Evolutionary conservation across 2,113 vertebrate genomes (phyloP).

Genomic region (Cynocephalus volans): DNA sequence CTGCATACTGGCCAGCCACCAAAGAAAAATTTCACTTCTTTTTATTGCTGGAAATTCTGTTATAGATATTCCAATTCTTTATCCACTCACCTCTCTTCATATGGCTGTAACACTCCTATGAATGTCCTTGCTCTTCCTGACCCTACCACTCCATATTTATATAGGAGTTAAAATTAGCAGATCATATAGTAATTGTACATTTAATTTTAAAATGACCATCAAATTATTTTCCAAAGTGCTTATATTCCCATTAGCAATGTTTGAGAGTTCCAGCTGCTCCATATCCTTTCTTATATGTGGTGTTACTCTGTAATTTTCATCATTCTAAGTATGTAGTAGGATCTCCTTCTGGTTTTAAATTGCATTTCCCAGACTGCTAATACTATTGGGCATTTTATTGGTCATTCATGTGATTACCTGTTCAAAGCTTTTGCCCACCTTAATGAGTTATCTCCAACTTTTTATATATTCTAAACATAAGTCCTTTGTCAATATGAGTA

Average conservation of each 20-base stretch:
- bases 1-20: too few relatives aligned
- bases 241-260: neutral
- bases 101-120: neutral
- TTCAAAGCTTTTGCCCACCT: neutral
- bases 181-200: neutral
- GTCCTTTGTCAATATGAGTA: too few relatives aligned
- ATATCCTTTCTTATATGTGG: neutral
- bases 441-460: too few relatives aligned
- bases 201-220: constrained; percentile 33
- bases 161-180: neutral
- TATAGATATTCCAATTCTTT: neutral
- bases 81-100: neutral
- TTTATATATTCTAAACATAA: too few relatives aligned
- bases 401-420: constrained; percentile 13
- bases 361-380: neutral
- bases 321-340: neutral
- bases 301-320: neutral
- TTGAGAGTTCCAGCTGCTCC: neutral
- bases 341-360: neutral
- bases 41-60: neutral
- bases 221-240: constrained; percentile 19
- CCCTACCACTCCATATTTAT: neutral
- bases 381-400: neutral
- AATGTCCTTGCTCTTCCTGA: neutral
- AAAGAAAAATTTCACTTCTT: neutral